Evolutionary conservation across 2,113 vertebrate genomes (phyloP), one percentile per base, ranked within the genome.

Genomic region (Vombatus ursinus): DNA sequence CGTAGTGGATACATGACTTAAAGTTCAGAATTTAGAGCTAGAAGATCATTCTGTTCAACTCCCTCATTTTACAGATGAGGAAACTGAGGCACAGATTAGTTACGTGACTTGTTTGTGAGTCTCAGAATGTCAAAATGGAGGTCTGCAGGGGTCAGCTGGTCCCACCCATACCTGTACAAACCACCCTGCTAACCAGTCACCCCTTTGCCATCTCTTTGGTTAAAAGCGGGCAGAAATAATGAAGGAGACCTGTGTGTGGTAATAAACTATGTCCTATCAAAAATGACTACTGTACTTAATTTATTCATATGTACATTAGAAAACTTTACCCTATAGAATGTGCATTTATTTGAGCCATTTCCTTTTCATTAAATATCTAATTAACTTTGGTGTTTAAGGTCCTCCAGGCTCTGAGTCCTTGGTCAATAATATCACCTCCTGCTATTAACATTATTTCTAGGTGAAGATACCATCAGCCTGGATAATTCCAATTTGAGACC

Each of bases 251-350:
- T 44, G 68, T 22, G 6, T 44, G 19, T 6, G 68, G 68, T 68
- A 37, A 68, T 68, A 37, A 68, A 68, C 57, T 16, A 10, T 68
- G 12, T 68, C 31, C 4, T 37, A 37, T 37, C 37, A n/a, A 77
- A 44, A 77, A 77, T n/a, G 2, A 22, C 37, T 19, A 22, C 37
- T n/a, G 8, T 7, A 23, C 94, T 96, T 84, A 51, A 61, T 9
- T 61, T 53, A 23, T 90, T 90, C 90, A 77, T 94, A 25, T 84
- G 5, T 89, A 49, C 52, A 93, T 93, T 77, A 48, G 95, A 92
- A 96, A 91, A 93, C 25, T 91, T 49, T 12, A 25, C 48, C 53
- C 93, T 3, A 28, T 28, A 22, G 84, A 26, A 37, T 52, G 4
- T 37, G 28, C n/a, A 49, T 53, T 93, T 92, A 49, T 53, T 93